These are phyloP conservation scores for Chiridota heheva DNA, from an alignment of 35 echinoderm and acorn worm genomes.

Conservation along the genomic window DNA sequence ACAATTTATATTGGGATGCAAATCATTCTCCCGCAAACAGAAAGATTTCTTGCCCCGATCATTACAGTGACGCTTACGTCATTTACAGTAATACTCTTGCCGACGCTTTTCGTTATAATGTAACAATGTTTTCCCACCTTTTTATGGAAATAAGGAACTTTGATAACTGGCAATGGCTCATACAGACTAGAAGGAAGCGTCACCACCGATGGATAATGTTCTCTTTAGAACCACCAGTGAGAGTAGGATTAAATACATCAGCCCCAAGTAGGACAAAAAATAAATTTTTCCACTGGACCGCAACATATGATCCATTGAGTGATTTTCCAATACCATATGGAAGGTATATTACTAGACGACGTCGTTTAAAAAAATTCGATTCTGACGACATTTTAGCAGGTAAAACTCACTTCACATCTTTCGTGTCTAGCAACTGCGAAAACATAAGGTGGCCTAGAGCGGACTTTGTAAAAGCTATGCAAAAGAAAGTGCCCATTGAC, in stretches of 20 bases:
- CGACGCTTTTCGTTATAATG: no score
- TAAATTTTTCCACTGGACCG: slow-evolving; percentile 36
- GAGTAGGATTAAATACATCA: slow-evolving; percentile 35
- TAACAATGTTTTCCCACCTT: slow-evolving; percentile 37
- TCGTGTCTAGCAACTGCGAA: slow-evolving; percentile 40
- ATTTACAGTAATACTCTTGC: no score
- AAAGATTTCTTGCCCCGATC: no score
- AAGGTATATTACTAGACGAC: background rate
- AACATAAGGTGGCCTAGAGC: slow-evolving; percentile 32
- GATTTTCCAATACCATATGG: slow-evolving; percentile 37
- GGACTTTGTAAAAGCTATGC: slow-evolving; percentile 21
- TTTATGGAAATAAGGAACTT: slow-evolving; percentile 42
- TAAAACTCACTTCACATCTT: slow-evolving; percentile 16
- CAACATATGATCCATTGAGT: slow-evolving; percentile 31
- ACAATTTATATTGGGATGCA: no score
- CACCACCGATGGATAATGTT: slow-evolving; percentile 38
- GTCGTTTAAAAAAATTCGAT: slow-evolving; percentile 11
- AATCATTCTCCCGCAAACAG: no score
- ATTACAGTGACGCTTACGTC: no score
- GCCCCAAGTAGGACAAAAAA: slow-evolving; percentile 7
- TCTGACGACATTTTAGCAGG: background rate
- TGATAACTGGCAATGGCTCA: slow-evolving; percentile 12
- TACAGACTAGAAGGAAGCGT: background rate
- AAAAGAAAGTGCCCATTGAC: slow-evolving; percentile 23
- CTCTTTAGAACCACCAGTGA: slow-evolving; percentile 35